Percentiles rank a stretch among this genome's conserved stretches.
phyloP scores from a whole-genome alignment of 2,888 invertebrate genomes.

The Helleia helle region DNA sequence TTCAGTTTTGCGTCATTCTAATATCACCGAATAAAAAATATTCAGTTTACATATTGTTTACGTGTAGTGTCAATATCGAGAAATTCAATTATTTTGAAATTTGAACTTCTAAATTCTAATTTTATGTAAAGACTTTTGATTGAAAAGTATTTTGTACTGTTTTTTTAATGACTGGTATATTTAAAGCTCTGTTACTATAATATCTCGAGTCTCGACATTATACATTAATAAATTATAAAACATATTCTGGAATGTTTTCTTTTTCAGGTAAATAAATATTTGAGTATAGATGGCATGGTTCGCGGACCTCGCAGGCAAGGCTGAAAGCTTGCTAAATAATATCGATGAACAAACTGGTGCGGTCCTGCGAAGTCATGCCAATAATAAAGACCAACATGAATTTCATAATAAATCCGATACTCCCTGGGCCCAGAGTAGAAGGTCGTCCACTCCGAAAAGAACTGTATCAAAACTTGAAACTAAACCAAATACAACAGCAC shows the following conservation, averaged over 20 bases:
- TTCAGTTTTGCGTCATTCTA: too few species aligned
- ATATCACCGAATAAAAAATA: too few species aligned
- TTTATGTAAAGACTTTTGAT: slow-evolving; percentile 2
- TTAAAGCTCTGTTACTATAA: too few species aligned
- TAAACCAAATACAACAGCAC: slow-evolving; percentile 27
- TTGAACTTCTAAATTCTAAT: neutral
- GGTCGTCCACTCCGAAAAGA: slow-evolving; percentile 30
- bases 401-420: slow-evolving; percentile 27
- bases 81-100: neutral
- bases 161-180: too few species aligned
- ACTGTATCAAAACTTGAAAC: slow-evolving; percentile 29
- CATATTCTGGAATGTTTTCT: slow-evolving; percentile 7
- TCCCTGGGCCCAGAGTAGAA: slow-evolving; percentile 26
- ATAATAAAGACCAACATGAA: slow-evolving; percentile 36
- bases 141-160: neutral
- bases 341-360: slow-evolving; percentile 83
- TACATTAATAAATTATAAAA: neutral
- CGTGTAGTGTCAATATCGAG: neutral
- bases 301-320: slow-evolving; percentile 81
- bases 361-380: slow-evolving; percentile 63
- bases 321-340: slow-evolving; percentile 82
- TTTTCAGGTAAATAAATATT: slow-evolving; percentile 27
- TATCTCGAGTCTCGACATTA: neutral
- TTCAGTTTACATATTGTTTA: neutral
- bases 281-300: slow-evolving; percentile 81